These are phyloP conservation scores for Coryphaenoides rupestris DNA, from an alignment of 2,113 vertebrate species.

Conservation along the genomic window DNA sequence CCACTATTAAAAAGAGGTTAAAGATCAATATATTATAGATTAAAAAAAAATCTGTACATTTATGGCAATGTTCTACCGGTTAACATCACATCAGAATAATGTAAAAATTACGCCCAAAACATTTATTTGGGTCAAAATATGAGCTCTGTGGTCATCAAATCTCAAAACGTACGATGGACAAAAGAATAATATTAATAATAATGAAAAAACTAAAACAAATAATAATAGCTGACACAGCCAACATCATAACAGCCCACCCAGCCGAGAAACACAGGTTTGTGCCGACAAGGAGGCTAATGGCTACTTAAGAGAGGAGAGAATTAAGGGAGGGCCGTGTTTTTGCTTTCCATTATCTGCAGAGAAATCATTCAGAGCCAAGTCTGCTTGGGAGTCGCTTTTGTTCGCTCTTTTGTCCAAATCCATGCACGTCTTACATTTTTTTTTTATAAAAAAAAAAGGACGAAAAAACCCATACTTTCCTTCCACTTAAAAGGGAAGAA, in stretches of 20 bases:
- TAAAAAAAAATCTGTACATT: too few relatives aligned
- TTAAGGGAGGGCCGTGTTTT: slow-evolving; percentile 45
- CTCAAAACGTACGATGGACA: too few relatives aligned
- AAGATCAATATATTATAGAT: too few relatives aligned
- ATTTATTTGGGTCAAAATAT: too few relatives aligned
- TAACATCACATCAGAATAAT: too few relatives aligned
- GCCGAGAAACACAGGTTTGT: slow-evolving; percentile 19
- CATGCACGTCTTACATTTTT: slow-evolving; percentile 28
- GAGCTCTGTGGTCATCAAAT: too few relatives aligned
- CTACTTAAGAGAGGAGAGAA: slow-evolving; percentile 39
- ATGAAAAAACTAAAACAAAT: background rate
- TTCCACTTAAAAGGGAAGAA: slow-evolving; percentile 43
- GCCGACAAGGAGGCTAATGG: slow-evolving; percentile 35
- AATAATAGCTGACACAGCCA: background rate
- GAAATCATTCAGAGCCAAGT: slow-evolving; percentile 50
- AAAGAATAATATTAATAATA: background rate
- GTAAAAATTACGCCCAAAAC: too few relatives aligned
- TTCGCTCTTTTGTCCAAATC: slow-evolving; percentile 50
- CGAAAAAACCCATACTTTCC: slow-evolving; percentile 37
- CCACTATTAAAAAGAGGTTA: too few relatives aligned
- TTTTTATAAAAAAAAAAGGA: slow-evolving; percentile 43
- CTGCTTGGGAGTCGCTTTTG: slow-evolving; percentile 50
- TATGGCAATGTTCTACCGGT: too few relatives aligned
- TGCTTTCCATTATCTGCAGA: slow-evolving; percentile 54
- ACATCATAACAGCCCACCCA: slow-evolving; percentile 3